A percentile compares a stretch with the other conserved stretches of the same genome.
These are phyloP conservation scores for Porites evermanni DNA, from an alignment of 92 coral and sea anemone genomes.

Conservation along the genomic window DNA sequence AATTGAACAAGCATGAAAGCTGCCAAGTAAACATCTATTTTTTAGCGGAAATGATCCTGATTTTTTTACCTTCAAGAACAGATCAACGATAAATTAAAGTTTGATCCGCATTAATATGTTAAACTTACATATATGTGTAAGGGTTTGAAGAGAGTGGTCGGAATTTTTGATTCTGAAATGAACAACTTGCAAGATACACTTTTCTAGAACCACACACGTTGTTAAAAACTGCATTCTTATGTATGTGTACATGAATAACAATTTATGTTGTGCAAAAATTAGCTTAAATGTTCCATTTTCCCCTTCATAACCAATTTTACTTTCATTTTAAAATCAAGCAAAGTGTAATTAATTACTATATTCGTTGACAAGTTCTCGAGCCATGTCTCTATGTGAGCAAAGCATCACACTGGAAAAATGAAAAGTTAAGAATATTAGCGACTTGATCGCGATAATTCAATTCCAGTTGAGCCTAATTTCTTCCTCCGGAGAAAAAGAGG, in stretches of 20 bases:
- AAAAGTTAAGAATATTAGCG: not conserved
- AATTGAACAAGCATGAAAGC: no score
- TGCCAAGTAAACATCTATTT: no score
- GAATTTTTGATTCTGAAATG: not conserved
- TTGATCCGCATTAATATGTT: not conserved
- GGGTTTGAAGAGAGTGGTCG: no score
- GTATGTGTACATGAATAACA: no score
- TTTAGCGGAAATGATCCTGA: not conserved
- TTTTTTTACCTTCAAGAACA: not conserved
- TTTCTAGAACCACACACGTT: no score
- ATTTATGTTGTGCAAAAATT: no score
- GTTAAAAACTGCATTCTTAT: no score
- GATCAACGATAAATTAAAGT: not conserved
- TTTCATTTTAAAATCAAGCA: not conserved
- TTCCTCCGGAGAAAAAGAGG: not conserved
- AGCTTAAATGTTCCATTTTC: no score
- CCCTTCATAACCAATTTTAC: no score
- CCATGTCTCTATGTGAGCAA: not conserved
- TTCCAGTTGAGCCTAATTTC: not conserved
- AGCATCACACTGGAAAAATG: not conserved
- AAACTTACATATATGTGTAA: no score
- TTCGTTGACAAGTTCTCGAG: not conserved
- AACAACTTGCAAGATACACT: not conserved
- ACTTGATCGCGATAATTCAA: not conserved
- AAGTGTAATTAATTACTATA: not conserved